phyloP scores from a whole-genome alignment of 2,888 invertebrate genomes.

The Agonopterix subpropinquella region DNA sequence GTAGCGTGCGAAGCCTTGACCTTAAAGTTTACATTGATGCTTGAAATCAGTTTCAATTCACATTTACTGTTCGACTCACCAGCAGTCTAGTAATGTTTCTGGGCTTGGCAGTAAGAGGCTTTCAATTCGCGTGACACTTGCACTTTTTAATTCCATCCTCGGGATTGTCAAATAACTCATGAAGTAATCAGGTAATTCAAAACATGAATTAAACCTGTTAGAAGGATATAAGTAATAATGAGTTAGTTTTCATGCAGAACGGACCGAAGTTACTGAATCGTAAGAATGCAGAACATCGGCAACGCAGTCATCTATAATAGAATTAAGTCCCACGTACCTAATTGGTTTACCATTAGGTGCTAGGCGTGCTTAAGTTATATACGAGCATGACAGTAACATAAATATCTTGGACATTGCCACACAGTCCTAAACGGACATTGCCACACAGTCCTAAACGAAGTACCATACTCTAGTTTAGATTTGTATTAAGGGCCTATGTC shows the following conservation, averaged over 20 bases:
- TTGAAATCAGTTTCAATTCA: constrained; percentile 2
- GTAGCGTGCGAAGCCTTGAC: constrained; percentile 5
- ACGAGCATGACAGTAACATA: too few species aligned
- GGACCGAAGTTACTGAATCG: constrained; percentile 18
- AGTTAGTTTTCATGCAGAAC: constrained; percentile 2
- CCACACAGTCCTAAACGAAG: too few species aligned
- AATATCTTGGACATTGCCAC: too few species aligned
- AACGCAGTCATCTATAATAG: constrained; percentile 38
- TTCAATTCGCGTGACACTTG: constrained; percentile 25
- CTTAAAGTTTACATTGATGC: constrained; percentile 2
- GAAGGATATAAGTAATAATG: not conserved
- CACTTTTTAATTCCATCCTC: constrained; percentile 27
- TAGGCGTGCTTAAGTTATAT: not conserved
- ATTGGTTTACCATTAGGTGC: constrained; percentile 42
- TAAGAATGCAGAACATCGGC: constrained; percentile 23
- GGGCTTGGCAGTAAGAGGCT: constrained; percentile 17
- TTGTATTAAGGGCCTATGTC: too few species aligned
- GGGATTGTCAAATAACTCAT: constrained; percentile 7
- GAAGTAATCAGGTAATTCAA: not conserved
- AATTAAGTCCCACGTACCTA: constrained; percentile 41
- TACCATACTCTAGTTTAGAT: too few species aligned
- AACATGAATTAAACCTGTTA: not conserved
- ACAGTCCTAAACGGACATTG: too few species aligned
- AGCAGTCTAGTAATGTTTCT: constrained; percentile 29
- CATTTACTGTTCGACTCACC: constrained; percentile 25